These are phyloP conservation scores for Falco cherrug DNA, from an alignment of 2,797 vertebrate species.

Conservation along the genomic window DNA sequence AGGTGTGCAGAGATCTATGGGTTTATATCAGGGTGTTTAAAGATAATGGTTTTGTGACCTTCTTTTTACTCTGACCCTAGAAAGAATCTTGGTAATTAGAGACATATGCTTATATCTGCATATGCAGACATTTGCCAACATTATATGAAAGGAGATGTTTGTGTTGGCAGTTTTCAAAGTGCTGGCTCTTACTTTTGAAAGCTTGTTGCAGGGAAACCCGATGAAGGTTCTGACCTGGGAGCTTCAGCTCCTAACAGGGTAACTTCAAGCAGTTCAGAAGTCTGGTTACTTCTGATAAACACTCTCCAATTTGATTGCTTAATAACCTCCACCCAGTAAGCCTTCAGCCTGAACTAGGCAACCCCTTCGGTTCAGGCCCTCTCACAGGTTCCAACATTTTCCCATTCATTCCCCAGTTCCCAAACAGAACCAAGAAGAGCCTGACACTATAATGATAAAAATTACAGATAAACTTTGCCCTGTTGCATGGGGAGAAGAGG, in stretches of 20 bases:
- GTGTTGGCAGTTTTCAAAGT: not conserved
- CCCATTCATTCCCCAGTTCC: not conserved
- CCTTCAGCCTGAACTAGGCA: not conserved
- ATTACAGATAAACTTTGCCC: not conserved
- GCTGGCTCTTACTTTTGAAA: not conserved
- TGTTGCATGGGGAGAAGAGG: not conserved
- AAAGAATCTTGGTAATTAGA: not conserved
- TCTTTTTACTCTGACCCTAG: not conserved
- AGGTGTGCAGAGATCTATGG: not conserved
- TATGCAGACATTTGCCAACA: not conserved
- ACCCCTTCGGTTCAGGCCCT: not conserved
- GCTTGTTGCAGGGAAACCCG: not conserved
- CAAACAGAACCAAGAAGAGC: not conserved
- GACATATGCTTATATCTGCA: not conserved
- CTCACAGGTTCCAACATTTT: not conserved
- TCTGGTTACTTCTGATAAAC: not conserved
- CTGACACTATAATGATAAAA: not conserved
- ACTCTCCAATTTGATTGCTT: not conserved
- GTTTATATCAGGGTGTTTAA: not conserved
- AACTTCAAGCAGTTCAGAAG: not conserved
- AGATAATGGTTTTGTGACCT: not conserved
- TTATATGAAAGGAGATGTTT: not conserved
- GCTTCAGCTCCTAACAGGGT: not conserved
- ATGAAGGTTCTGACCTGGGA: not conserved
- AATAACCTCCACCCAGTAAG: not conserved